Evolutionary conservation across 2,797 vertebrate genomes (phyloP), one percentile per base, ranked within the genome.

Genomic region (Pseudocheirus occidentalis): DNA sequence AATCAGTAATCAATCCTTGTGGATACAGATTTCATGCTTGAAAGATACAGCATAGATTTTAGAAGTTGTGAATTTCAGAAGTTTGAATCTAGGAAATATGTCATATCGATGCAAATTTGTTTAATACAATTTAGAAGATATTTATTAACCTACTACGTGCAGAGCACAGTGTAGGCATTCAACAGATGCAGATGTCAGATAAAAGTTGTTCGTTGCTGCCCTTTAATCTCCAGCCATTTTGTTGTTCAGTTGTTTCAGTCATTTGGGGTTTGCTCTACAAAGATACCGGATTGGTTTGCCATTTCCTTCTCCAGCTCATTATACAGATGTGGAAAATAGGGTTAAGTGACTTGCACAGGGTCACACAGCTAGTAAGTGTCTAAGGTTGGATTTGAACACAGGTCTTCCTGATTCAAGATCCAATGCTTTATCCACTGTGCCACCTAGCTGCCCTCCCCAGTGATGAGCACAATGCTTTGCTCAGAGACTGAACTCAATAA

Each of bases 21-120:
- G 57, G 91, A 92, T 14, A 89, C 11, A 29, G 12, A 11, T 11
- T 21, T 87, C 81, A 53, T 24, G 53, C 94, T 59, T 96, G n/a
- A 53, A 62, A 46, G 91, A 87, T 50, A 87, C 62, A 91, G 91
- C 93, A 93, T 56, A 92, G 1, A 90, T 59, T 73, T 90, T 59
- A 16, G 55, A 81, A 29, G 73, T 40, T 14, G n/a, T 94, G 87
- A 81, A 93, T 81, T 58, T 95, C 13, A 6, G 66, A 46, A 55
- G 28, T 90, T 94, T 93, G 50, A 95, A 54, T 92, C 73, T 9
- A 94, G 87, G 94, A 96, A 96, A 87, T 40, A 21, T 81, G 21
- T 27, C 40, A 27, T 81, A 46, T 50, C 27, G 21, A 50, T 87
- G 21, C 9, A 87, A 21, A 50, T 14, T 24, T 87, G 24, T 81